phyloP scores from a whole-genome alignment of 2,888 invertebrate species.

The Iselma pallidipennis region DNA sequence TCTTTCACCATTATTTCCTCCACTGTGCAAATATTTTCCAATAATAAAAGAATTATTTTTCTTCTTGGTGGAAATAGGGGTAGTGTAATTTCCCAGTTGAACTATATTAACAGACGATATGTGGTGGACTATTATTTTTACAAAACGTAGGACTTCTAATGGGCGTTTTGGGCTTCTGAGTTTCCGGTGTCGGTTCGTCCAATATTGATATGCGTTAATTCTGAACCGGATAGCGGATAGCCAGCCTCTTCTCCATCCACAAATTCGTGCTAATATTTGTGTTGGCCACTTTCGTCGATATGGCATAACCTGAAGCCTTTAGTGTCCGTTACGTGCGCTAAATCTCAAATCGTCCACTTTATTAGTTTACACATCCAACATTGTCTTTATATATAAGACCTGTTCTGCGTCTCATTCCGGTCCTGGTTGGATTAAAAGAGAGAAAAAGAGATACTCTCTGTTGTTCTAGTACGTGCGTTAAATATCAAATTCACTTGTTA shows the following conservation, averaged over 20 bases:
- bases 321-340: slow-evolving; percentile 38
- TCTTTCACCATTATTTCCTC: no score
- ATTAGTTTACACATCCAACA: slow-evolving; percentile 47
- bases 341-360: slow-evolving; percentile 46
- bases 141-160: background rate
- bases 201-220: slow-evolving; percentile 11
- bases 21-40: no score
- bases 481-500: slow-evolving; percentile 13
- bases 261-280: slow-evolving; percentile 47
- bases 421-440: slow-evolving; percentile 22
- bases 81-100: background rate
- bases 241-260: no score
- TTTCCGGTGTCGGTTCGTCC: slow-evolving; percentile 12
- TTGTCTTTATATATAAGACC: slow-evolving; percentile 41
- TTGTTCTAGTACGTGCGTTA: slow-evolving; percentile 15
- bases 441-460: background rate
- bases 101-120: background rate
- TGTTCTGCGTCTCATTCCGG: slow-evolving; percentile 29
- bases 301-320: slow-evolving; percentile 32
- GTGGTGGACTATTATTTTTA: background rate
- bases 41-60: background rate
- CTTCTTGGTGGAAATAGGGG: background rate
- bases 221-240: slow-evolving; percentile 9
- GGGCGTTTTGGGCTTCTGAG: background rate
- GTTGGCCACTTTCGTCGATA: slow-evolving; percentile 41